Evolutionary conservation across 2,888 invertebrate species (phyloP).

Genomic region (Alcis repandata): DNA sequence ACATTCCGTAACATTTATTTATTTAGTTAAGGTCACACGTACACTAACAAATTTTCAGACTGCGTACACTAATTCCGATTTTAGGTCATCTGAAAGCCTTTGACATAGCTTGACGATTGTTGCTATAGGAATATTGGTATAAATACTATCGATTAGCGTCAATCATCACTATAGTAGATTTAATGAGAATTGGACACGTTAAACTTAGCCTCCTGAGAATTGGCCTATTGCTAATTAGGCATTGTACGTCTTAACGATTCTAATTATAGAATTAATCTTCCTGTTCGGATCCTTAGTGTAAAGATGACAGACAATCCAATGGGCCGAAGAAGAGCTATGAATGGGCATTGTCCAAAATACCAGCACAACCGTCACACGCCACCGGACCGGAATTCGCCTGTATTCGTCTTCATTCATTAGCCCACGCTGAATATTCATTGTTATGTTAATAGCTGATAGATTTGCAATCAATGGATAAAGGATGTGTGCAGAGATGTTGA

Average conservation of each 20-base stretch:
- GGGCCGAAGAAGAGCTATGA: conserved; percentile 13
- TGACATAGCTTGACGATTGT: too few species aligned
- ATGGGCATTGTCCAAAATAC: conserved; percentile 32
- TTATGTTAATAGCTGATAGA: conserved; percentile 26
- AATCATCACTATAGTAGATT: too few species aligned
- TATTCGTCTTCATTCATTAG: conserved; percentile 30
- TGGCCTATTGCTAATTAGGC: too few species aligned
- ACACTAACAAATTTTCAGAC: too few species aligned
- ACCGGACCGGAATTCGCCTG: conserved; percentile 23
- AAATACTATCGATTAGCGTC: too few species aligned
- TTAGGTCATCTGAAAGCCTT: too few species aligned
- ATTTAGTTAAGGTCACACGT: too few species aligned
- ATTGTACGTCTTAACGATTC: neutral
- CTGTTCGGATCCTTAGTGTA: neutral
- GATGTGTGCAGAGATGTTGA: neutral
- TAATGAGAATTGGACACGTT: too few species aligned
- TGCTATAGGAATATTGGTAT: too few species aligned
- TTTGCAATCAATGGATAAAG: conserved; percentile 13
- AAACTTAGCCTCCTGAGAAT: too few species aligned
- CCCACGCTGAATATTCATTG: conserved; percentile 32
- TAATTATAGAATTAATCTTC: neutral
- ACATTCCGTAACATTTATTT: too few species aligned
- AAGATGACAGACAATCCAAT: conserved; percentile 13
- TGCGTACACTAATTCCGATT: too few species aligned
- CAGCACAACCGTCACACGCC: conserved; percentile 33